Evolutionary conservation across 2,113 vertebrate species (phyloP).

Genomic region (Silurus meridionalis): DNA sequence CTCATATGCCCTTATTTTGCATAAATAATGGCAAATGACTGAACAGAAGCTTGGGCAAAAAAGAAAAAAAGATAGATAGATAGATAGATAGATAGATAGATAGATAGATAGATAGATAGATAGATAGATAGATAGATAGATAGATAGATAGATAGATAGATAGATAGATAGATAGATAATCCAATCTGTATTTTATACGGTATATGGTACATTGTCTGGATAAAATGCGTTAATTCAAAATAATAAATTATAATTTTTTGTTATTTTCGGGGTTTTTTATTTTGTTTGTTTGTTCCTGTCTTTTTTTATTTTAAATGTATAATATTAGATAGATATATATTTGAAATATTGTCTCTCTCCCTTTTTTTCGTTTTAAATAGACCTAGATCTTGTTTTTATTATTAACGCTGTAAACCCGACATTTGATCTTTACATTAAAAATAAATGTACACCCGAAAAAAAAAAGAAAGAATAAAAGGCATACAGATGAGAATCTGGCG

Average conservation of each 20-base stretch:
- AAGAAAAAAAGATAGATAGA: neutral
- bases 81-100: too few species aligned
- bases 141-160: too few species aligned
- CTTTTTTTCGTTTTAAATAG: neutral
- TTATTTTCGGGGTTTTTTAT: too few species aligned
- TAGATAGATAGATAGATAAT: too few species aligned
- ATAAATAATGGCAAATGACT: conserved; percentile 86
- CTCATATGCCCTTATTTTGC: conserved; percentile 79
- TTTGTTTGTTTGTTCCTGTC: neutral
- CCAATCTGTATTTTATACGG: neutral
- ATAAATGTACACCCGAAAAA: too few species aligned
- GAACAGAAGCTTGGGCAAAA: conserved; percentile 64
- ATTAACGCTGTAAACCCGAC: neutral
- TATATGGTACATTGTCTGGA: neutral
- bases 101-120: too few species aligned
- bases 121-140: too few species aligned
- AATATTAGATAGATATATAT: neutral
- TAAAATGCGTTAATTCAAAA: neutral
- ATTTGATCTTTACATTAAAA: too few species aligned
- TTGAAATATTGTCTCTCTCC: neutral
- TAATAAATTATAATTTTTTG: neutral
- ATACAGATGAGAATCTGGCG: neutral
- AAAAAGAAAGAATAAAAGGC: neutral
- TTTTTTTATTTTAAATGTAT: neutral
- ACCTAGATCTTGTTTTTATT: neutral